Conservation (phyloP, 2,888 invertebrate species). For the Synergus laeviventris region DNA sequence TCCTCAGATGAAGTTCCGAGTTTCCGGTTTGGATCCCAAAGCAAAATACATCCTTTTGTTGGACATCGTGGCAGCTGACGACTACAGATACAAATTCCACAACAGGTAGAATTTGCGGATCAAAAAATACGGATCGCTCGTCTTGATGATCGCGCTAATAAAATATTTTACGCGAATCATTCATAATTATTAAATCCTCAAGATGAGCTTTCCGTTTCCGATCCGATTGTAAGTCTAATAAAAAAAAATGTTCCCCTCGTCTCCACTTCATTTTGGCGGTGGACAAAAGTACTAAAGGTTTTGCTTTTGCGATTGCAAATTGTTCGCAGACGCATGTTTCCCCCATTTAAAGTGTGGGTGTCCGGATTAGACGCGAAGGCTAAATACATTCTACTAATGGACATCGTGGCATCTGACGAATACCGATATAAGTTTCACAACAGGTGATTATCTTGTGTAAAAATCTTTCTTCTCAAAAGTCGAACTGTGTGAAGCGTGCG, state of each 20-base stretch:
- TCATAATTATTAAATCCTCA: neutral
- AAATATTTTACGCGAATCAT: no score
- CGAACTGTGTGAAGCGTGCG: constrained; percentile 64
- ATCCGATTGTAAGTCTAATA: neutral
- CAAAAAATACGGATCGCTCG: neutral
- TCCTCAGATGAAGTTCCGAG: constrained; percentile 99
- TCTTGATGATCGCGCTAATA: constrained; percentile 9
- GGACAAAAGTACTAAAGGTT: constrained; percentile 64
- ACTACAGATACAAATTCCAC: constrained; percentile 98
- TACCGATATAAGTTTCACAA: constrained; percentile 96
- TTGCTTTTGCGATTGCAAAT: constrained; percentile 71
- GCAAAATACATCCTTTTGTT: constrained; percentile 99
- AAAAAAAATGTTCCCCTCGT: constrained; percentile 22
- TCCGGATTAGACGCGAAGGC: constrained; percentile 97
- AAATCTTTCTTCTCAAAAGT: constrained; percentile 21
- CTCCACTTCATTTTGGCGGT: constrained; percentile 33
- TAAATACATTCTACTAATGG: constrained; percentile 98
- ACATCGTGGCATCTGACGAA: constrained; percentile 97
- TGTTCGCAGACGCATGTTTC: constrained; percentile 94
- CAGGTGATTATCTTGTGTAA: constrained; percentile 80
- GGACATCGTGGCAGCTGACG: constrained; percentile 99
- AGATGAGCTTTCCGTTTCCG: constrained; percentile 1
- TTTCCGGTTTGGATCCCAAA: constrained; percentile 98
- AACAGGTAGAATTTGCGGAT: constrained; percentile 83
- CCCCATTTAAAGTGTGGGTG: constrained; percentile 97